A percentile compares a stretch with the other conserved stretches of the same genome.
Conservation (phyloP, 2,888 invertebrate genomes). For the Drosophila aldrichi region DNA sequence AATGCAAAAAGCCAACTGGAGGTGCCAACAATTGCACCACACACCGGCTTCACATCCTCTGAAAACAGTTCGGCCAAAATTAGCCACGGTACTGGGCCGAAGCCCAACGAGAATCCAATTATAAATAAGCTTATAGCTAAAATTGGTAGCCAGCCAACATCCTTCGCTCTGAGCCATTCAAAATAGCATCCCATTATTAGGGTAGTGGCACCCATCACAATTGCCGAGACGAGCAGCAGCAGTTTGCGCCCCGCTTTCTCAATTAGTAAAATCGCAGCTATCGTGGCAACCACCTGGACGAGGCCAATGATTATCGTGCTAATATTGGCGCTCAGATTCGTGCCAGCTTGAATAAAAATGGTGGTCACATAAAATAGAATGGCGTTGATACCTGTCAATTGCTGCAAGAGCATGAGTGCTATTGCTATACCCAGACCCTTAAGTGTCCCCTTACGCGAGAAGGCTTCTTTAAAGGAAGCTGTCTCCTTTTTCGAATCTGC, state of each 20-base stretch:
- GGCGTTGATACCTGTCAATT: slow-evolving; percentile 92
- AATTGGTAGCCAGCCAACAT: slow-evolving; percentile 90
- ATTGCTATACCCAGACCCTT: slow-evolving; percentile 89
- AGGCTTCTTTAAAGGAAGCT: slow-evolving; percentile 86
- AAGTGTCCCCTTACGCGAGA: slow-evolving; percentile 87
- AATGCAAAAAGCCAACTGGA: slow-evolving; percentile 93
- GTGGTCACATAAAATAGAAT: slow-evolving; percentile 91
- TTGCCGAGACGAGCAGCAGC: slow-evolving; percentile 89
- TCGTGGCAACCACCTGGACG: slow-evolving; percentile 89
- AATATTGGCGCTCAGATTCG: slow-evolving; percentile 83
- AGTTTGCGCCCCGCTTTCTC: slow-evolving; percentile 92
- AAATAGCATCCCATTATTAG: slow-evolving; percentile 89
- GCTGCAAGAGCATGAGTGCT: slow-evolving; percentile 94
- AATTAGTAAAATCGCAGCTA: slow-evolving; percentile 90
- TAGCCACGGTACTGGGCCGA: slow-evolving; percentile 92
- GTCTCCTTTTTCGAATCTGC: slow-evolving; percentile 61
- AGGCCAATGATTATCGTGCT: slow-evolving; percentile 92
- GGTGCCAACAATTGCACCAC: slow-evolving; percentile 91
- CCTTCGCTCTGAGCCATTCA: slow-evolving; percentile 65
- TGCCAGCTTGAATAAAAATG: slow-evolving; percentile 87
- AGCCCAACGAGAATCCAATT: slow-evolving; percentile 91
- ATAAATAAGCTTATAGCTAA: slow-evolving; percentile 90
- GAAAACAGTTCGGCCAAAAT: slow-evolving; percentile 91
- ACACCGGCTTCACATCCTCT: slow-evolving; percentile 90
- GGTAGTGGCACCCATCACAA: slow-evolving; percentile 89